A percentile compares a stretch with the other conserved stretches of the same genome.
Evolutionary conservation across 2,113 vertebrate genomes (phyloP).

Genomic region (Aptenodytes forsteri): DNA sequence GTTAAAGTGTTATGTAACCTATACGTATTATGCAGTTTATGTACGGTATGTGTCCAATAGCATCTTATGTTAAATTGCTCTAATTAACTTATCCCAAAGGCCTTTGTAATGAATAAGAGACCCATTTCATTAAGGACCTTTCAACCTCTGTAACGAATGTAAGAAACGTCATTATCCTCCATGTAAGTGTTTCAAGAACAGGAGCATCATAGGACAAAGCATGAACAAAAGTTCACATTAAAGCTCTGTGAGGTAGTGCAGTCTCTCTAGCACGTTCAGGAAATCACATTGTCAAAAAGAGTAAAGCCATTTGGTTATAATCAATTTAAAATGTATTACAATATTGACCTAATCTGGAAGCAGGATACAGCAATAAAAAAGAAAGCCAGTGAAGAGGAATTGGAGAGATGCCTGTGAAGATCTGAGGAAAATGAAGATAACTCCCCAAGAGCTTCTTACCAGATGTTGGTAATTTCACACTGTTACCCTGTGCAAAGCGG

Average conservation of each 20-base stretch:
- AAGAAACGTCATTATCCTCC: not conserved
- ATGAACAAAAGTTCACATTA: not conserved
- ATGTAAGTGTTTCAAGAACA: not conserved
- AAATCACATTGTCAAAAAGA: not conserved
- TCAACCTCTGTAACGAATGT: not conserved
- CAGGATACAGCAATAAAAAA: not conserved
- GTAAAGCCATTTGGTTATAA: not conserved
- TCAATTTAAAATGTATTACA: not conserved
- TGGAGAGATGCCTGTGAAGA: not conserved
- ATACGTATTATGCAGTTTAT: rapidly evolving
- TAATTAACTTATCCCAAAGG: not conserved
- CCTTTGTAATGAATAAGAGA: not conserved
- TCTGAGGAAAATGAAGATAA: not conserved
- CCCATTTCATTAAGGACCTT: not conserved
- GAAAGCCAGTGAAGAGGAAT: not conserved
- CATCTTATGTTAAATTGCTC: not conserved
- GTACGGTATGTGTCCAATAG: not conserved
- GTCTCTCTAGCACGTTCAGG: not conserved
- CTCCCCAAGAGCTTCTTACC: not conserved
- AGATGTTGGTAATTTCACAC: not conserved
- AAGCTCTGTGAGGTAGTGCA: not conserved
- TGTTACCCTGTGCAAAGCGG: not conserved
- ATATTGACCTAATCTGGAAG: not conserved
- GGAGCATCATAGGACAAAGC: not conserved
- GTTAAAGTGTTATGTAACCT: rapidly evolving